Conservation (phyloP, 2,113 vertebrate genomes). For the Ammodytes marinus region DNA sequence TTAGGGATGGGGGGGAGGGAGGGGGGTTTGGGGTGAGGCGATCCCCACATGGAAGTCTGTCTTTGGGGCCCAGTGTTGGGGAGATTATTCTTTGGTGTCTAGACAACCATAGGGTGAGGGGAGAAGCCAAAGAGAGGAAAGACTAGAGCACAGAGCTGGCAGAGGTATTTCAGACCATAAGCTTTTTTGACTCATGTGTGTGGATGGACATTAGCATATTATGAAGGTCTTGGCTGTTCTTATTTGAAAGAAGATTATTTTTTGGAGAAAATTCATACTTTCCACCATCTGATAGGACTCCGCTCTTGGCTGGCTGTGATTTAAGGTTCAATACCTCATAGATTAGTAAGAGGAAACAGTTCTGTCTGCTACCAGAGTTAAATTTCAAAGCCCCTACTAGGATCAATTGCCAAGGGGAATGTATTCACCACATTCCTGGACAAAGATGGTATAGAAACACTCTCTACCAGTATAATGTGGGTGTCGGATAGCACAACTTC, state of each 20-base stretch:
- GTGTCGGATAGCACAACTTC: neutral
- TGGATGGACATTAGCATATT: conserved; percentile 29
- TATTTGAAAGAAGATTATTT: conserved; percentile 58
- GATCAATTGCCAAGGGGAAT: conserved; percentile 67
- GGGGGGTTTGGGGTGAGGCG: conserved; percentile 3
- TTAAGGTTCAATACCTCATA: conserved; percentile 34
- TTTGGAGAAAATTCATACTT: conserved; percentile 32
- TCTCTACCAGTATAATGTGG: conserved; percentile 26
- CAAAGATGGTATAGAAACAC: conserved; percentile 57
- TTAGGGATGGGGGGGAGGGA: conserved; percentile 7
- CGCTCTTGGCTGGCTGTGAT: conserved; percentile 32
- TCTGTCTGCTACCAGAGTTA: conserved; percentile 46
- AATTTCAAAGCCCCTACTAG: conserved; percentile 42
- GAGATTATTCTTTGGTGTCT: conserved; percentile 65
- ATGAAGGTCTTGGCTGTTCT: conserved; percentile 37
- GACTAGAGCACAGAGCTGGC: conserved; percentile 22
- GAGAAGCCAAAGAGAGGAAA: conserved; percentile 37
- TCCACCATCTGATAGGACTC: conserved; percentile 42
- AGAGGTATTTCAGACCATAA: conserved; percentile 37
- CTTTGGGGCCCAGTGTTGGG: conserved; percentile 61
- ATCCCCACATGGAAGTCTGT: conserved; percentile 55
- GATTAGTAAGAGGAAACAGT: conserved; percentile 30
- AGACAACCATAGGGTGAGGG: conserved; percentile 56
- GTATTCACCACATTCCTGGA: conserved; percentile 61
- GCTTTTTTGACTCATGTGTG: conserved; percentile 41